Percentiles rank a stretch among this genome's conserved stretches.
Conservation (phyloP, 1,140 invertebrate genomes). For the silkworm (Bombyx mori) region ASM3026992v2 NC_085123.1:7420501-7421000, state of each 20-base stretch:
- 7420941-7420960: conserved; percentile 80
- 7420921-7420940: conserved; percentile 84
- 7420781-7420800: conserved; percentile 74
- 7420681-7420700: background rate
- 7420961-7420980: conserved; percentile 85
- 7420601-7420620: too few species aligned
- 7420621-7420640: too few species aligned
- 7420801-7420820: conserved; percentile 81
- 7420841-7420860: conserved; percentile 79
- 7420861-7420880: conserved; percentile 85
- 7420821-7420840: conserved; percentile 80
- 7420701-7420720: conserved; percentile 78
- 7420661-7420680: conserved; percentile 4
- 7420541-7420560: too few species aligned
- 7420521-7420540: too few species aligned
- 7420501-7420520: too few species aligned
- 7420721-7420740: conserved; percentile 74
- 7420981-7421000: conserved; percentile 79
- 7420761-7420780: conserved; percentile 79
- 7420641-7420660: too few species aligned
- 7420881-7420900: conserved; percentile 73
- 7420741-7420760: conserved; percentile 77
- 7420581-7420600: too few species aligned
- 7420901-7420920: conserved; percentile 73
- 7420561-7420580: too few species aligned